Base-by-base conservation (phyloP, 2,888 invertebrate genomes). In the Ichneumoninae sp. region DNA sequence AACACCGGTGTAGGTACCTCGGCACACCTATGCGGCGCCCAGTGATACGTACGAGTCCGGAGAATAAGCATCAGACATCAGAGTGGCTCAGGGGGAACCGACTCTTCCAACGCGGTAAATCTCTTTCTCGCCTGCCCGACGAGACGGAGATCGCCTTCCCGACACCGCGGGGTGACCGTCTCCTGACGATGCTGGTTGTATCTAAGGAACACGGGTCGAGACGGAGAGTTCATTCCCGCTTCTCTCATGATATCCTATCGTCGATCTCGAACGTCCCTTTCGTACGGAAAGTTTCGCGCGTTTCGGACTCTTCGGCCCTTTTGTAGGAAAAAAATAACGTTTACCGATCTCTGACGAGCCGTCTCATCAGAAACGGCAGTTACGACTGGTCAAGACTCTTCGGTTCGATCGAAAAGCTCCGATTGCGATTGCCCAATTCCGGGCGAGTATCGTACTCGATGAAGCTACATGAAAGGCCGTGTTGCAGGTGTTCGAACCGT, bases 71-170 rank as follows among this genome's bases (percentile, higher is more conserved):
- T 44, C 78, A 26, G 73, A 50, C 60, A 70, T 74, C 68, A 8
- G 73, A 40, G 44, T 73, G 40, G 19, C 54, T n/a, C 44, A 47
- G 47, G 22, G 44, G 47, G 47, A 63, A 63, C 33, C 7, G 33
- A 50, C 40, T 47, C 33, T 65, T 5, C 13, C 83, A 84, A 88
- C 88, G 88, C 91, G 88, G 90, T 92, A 92, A 92, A 92, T 92
- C 92, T 92, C 90, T 92, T 92, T 92, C 91, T 91, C 92, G 91
- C 92, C 91, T 90, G 26, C 54, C 36, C 69, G 60, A 81, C 89
- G 88, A 88, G 90, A 89, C 69, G 22, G 63, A 65, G 88, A 87
- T 81, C 88, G 60, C 89, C 88, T 89, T 90, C 88, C 89, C 89
- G 89, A 88, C 89, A 89, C 85, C 87, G 57, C 26, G 13, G 74